These are phyloP conservation scores for Aldabrachelys gigantea DNA, from an alignment of 2,113 vertebrate species.

Conservation along the genomic window DNA sequence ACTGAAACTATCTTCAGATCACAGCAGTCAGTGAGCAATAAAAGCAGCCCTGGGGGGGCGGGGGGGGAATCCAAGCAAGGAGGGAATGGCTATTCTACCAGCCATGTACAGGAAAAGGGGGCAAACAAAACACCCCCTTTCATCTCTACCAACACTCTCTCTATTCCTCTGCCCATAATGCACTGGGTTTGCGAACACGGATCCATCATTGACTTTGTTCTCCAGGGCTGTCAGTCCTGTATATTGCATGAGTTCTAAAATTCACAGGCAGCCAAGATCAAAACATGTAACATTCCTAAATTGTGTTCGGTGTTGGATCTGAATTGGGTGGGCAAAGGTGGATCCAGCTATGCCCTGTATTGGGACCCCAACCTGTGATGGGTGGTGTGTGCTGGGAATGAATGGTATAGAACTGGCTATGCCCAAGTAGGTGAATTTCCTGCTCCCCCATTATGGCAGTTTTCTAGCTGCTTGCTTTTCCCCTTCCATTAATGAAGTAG, in stretches of 20 bases:
- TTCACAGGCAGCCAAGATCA: background rate
- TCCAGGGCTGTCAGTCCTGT: background rate
- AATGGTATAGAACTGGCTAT: background rate
- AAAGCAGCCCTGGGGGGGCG: background rate
- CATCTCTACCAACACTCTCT: background rate
- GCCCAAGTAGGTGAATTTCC: background rate
- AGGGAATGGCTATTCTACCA: rapidly evolving
- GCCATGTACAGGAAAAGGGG: background rate
- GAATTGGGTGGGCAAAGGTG: background rate
- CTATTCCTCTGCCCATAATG: background rate
- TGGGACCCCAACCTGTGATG: rapidly evolving
- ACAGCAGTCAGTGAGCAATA: background rate
- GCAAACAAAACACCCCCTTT: background rate
- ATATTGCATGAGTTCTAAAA: rapidly evolving
- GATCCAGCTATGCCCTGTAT: background rate
- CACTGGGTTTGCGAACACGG: background rate
- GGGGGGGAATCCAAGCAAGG: background rate
- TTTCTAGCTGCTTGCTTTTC: background rate
- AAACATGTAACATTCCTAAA: background rate
- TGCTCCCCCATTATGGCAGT: rapidly evolving
- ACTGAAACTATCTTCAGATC: background rate
- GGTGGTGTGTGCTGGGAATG: rapidly evolving
- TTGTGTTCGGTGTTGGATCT: background rate
- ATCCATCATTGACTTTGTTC: background rate
- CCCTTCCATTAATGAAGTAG: background rate